phyloP scores from a whole-genome alignment of 2,797 vertebrate genomes.

The Octomys mimax region DNA sequence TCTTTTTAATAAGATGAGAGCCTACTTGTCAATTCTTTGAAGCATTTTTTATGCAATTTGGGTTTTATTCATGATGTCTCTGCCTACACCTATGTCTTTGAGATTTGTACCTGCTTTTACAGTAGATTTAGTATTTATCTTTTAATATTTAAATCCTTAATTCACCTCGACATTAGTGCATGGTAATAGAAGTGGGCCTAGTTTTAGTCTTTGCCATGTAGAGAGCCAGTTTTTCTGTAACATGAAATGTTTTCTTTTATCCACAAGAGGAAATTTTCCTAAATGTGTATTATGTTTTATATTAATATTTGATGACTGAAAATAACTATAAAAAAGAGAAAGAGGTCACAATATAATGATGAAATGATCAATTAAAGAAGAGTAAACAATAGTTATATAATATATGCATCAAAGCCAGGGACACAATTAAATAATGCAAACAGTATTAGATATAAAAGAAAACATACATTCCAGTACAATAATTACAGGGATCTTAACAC shows the following conservation, averaged over 20 bases:
- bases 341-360: background rate
- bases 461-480: background rate
- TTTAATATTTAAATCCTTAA: no score
- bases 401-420: background rate
- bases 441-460: background rate
- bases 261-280: background rate
- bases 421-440: background rate
- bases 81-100: no score
- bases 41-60: no score
- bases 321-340: background rate
- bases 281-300: slow-evolving; percentile 9
- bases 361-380: background rate
- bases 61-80: no score
- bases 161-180: no score
- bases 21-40: no score
- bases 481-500: background rate
- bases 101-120: no score
- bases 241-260: background rate
- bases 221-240: no score
- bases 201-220: no score
- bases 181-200: no score
- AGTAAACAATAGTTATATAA: background rate
- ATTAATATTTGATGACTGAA: background rate
- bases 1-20: no score
- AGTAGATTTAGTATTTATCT: no score